Conservation (phyloP, 2,113 vertebrate species). For the Okapia johnstoni region DNA sequence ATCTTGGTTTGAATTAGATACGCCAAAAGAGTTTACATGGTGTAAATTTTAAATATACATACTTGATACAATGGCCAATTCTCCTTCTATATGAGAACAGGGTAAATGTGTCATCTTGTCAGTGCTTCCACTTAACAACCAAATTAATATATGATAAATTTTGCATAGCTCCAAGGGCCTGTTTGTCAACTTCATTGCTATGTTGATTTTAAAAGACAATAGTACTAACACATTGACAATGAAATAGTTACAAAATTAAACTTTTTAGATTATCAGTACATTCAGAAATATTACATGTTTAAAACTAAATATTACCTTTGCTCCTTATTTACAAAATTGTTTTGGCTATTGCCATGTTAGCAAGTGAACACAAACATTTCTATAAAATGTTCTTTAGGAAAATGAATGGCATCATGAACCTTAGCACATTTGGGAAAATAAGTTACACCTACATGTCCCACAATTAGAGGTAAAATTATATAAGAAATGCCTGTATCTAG, state of each 20-base stretch:
- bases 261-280: neutral
- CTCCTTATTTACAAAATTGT: neutral
- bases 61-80: neutral
- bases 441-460: too few relatives aligned
- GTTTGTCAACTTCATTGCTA: neutral
- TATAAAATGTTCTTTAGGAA: neutral
- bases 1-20: neutral
- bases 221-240: neutral
- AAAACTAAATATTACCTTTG: neutral
- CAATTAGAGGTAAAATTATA: too few relatives aligned
- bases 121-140: neutral
- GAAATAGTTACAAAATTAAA: neutral
- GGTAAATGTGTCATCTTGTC: neutral
- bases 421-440: neutral
- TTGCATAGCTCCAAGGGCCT: neutral
- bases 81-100: neutral
- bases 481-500: too few relatives aligned
- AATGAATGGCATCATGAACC: neutral
- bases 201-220: neutral
- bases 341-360: neutral
- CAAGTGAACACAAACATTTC: neutral
- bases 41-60: neutral
- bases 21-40: neutral
- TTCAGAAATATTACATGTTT: neutral
- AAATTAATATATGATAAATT: neutral